Conservation (phyloP, 2,113 vertebrate species). For the Ciconia maguari region DNA sequence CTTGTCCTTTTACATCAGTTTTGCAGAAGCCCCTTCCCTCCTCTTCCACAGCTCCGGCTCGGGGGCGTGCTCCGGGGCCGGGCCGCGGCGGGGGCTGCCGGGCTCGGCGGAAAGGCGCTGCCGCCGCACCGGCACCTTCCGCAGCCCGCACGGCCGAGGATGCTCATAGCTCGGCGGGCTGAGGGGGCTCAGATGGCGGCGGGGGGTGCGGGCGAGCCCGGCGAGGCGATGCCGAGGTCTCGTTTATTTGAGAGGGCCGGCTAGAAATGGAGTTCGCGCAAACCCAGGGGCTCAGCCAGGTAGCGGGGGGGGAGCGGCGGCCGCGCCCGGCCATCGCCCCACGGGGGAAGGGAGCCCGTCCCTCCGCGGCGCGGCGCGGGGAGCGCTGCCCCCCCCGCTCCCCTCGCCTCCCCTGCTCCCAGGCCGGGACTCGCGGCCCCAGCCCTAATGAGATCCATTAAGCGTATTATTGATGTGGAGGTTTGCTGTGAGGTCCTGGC, state of each 20-base stretch:
- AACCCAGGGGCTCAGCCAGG: background rate
- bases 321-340: background rate
- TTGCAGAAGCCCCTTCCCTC: background rate
- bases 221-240: background rate
- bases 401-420: background rate
- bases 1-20: background rate
- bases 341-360: background rate
- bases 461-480: slow-evolving; percentile 63
- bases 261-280: rapidly evolving
- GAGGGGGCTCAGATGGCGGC: too few species aligned
- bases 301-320: background rate
- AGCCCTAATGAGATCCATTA: slow-evolving; percentile 67
- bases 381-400: background rate
- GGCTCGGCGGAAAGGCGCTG: background rate
- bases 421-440: background rate
- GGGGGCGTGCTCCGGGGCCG: background rate
- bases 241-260: background rate
- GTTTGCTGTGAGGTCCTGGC: slow-evolving; percentile 68
- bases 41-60: background rate
- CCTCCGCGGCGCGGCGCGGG: background rate
- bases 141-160: background rate
- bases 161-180: background rate
- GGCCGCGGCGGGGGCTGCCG: background rate
- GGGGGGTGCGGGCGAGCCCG: background rate
- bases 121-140: background rate